These are phyloP conservation scores for Oncorhynchus keta DNA, from an alignment of 2,113 vertebrate species.

Conservation along the genomic window DNA sequence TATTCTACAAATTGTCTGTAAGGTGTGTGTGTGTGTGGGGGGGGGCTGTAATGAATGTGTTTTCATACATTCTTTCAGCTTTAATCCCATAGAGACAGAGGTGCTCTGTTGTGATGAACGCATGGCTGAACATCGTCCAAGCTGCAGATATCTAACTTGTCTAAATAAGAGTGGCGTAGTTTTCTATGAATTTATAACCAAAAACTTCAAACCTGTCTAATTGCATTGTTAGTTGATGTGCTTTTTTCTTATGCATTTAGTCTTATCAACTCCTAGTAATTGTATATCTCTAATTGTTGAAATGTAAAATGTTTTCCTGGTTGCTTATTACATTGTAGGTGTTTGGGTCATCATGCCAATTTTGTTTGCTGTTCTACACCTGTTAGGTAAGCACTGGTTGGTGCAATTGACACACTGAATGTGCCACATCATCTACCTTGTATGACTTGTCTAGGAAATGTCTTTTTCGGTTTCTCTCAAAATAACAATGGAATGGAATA, in stretches of 20 bases:
- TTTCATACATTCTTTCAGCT: background rate
- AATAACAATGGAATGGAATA: background rate
- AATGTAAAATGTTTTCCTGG: background rate
- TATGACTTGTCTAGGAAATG: background rate
- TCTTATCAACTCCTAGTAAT: background rate
- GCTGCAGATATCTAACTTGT: background rate
- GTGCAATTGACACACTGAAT: background rate
- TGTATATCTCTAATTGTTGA: background rate
- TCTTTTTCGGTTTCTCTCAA: background rate
- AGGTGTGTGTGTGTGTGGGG: background rate
- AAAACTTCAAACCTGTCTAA: background rate
- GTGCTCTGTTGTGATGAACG: background rate
- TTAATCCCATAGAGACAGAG: background rate
- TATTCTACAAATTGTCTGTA: slow-evolving; percentile 26
- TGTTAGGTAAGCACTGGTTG: slow-evolving; percentile 41
- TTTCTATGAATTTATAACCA: background rate
- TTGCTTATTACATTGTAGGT: slow-evolving; percentile 27
- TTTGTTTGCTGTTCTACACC: slow-evolving; percentile 37
- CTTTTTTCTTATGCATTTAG: background rate
- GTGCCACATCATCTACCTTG: background rate
- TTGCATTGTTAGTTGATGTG: background rate
- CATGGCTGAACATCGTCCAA: background rate
- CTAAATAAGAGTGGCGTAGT: background rate
- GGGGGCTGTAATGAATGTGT: background rate
- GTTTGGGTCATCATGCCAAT: slow-evolving; percentile 39